Conservation (phyloP, 1,140 invertebrate species). For the Eueides isabella region DNA sequence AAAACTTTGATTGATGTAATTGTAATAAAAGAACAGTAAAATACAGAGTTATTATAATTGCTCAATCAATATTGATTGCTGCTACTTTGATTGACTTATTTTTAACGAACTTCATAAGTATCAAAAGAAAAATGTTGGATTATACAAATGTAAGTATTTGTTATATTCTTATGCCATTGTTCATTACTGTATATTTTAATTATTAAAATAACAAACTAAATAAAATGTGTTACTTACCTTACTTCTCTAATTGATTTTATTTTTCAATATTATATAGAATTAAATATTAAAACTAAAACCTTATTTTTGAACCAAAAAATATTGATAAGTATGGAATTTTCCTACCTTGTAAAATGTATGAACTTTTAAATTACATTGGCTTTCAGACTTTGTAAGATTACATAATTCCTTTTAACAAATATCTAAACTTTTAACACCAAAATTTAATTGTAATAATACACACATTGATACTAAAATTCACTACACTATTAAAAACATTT, state of each 20-base stretch:
- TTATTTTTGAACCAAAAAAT: too few species aligned
- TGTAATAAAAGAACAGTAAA: slow-evolving; percentile 8
- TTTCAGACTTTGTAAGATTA: not conserved
- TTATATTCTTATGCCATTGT: not conserved
- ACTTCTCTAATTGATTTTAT: too few species aligned
- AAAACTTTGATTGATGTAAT: not conserved
- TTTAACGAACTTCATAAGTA: not conserved
- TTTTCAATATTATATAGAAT: too few species aligned
- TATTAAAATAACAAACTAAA: not conserved
- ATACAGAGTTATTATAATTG: slow-evolving; percentile 3
- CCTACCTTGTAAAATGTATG: too few species aligned
- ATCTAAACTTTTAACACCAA: too few species aligned
- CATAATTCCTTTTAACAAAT: not conserved
- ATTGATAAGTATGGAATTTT: too few species aligned
- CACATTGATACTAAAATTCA: not conserved
- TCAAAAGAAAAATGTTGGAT: not conserved
- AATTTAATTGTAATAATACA: not conserved
- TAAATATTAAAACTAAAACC: too few species aligned
- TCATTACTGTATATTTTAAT: not conserved
- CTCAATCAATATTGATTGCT: slow-evolving; percentile 9
- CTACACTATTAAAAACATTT: not conserved
- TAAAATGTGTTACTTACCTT: too few species aligned
- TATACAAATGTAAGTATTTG: not conserved
- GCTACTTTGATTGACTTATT: not conserved
- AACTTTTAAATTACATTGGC: too few species aligned